Base-by-base conservation (phyloP, 2,888 invertebrate genomes). In the Invenusta paracnida region DNA sequence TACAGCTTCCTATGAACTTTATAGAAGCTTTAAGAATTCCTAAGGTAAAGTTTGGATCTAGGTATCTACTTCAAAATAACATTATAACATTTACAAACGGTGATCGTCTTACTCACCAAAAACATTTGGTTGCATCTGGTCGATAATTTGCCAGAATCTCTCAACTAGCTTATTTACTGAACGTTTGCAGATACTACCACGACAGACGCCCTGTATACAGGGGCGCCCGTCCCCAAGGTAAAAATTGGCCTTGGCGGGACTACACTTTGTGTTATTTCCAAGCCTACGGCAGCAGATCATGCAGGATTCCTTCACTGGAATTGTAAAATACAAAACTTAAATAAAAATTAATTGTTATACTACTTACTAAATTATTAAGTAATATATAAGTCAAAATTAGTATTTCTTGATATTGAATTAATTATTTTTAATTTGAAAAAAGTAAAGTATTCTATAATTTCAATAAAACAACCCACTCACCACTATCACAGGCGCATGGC, bases 131-230 rank as follows among this genome's bases (percentile, higher is more conserved):
- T 89, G 88, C 25, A 97, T 96, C 90, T 97, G 96, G 92, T 97
- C 97, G 87, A 98, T 97, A 84, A 98, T 96, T 91, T 96, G 96
- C 96, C 97, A 98, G 92, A 98, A 96, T 30, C 97, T 93, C 91
- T 97, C 96, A 11, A 97, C 96, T 29, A 97, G 96, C 90, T 97
- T 97, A 91, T 96, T 96, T 87, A 96, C 95, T 0, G 96, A 96
- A 92, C 96, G 96, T 91, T 96, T 96, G 90, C 97, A 98, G 29
- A 95, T 93, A 5, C 97, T 97, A 96, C 88, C 79, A 13, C 88
- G 87, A 90, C 98, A 98, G 92, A 96, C 96, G 67, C 98, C 98
- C 92, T 97, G 96, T 89, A 97, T 95, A 90, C 98, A 98, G 0
- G 97, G 96, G 28, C 96, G 96, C 1, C 97, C 97, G 91, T 97